Conservation (phyloP, 2,113 vertebrate genomes). For the Nothocercus julius region DNA sequence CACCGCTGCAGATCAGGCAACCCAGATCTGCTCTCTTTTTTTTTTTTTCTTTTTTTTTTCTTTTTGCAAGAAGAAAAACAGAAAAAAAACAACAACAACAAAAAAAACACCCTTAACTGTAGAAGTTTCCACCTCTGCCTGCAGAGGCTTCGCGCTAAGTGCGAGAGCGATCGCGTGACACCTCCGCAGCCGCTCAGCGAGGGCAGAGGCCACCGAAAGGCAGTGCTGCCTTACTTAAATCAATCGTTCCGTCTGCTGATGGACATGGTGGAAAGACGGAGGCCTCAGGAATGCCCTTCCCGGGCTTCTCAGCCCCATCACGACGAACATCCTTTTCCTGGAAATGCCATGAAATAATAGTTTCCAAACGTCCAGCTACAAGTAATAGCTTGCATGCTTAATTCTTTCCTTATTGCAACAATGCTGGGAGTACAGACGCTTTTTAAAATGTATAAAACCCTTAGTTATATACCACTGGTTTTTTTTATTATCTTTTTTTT, state of each 20-base stretch:
- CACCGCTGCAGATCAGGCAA: background rate
- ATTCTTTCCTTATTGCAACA: background rate
- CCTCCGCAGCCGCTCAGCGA: rapidly evolving
- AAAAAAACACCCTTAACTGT: background rate
- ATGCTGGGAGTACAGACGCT: background rate
- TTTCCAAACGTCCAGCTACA: background rate
- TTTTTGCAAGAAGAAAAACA: background rate
- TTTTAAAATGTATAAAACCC: background rate
- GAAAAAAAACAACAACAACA: background rate
- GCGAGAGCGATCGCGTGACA: rapidly evolving
- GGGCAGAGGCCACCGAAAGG: background rate
- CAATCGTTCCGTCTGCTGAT: background rate
- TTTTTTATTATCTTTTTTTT: background rate
- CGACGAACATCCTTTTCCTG: background rate
- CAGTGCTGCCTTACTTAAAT: background rate
- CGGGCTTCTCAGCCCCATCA: background rate
- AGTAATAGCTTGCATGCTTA: rapidly evolving
- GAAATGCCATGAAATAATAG: background rate
- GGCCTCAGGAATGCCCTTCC: background rate
- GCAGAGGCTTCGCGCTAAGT: background rate
- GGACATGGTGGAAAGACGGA: background rate
- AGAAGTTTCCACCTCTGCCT: background rate
- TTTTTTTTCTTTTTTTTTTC: background rate
- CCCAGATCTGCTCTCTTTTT: background rate
- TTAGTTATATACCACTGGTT: background rate